Percentiles rank a stretch among this genome's conserved stretches.
Evolutionary conservation across 1,140 invertebrate genomes (phyloP).

Genomic region (Drosophila lini): DNA sequence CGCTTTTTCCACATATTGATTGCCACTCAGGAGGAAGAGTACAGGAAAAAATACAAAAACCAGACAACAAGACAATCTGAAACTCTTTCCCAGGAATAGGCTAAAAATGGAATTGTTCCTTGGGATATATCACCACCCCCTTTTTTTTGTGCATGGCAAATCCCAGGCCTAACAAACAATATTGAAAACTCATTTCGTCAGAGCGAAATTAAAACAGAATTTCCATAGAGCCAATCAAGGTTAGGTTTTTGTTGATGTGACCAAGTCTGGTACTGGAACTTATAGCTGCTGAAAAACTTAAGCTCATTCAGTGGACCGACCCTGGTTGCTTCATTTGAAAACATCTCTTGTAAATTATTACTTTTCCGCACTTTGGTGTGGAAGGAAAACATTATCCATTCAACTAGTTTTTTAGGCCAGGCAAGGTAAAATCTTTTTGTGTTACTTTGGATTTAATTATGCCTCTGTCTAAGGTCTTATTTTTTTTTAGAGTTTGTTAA

Average conservation of each 20-base stretch:
- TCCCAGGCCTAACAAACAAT: conserved; percentile 22
- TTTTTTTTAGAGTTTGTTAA: conserved; percentile 27
- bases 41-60: conserved; percentile 1
- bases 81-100: conserved; percentile 10
- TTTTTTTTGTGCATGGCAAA: conserved; percentile 8
- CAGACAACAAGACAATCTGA: conserved; percentile 17
- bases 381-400: conserved; percentile 49
- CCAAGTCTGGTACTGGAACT: conserved; percentile 25
- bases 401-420: conserved; percentile 44
- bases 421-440: conserved; percentile 40
- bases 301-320: conserved; percentile 1
- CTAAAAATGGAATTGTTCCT: conserved; percentile 32
- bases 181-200: conserved; percentile 67
- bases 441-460: conserved; percentile 44
- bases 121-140: not conserved
- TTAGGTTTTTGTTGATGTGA: conserved; percentile 2
- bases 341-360: conserved; percentile 32
- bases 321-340: conserved; percentile 20
- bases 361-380: conserved; percentile 38
- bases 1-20: conserved; percentile 53
- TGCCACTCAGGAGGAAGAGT: conserved; percentile 40
- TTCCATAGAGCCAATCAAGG: conserved; percentile 23
- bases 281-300: conserved; percentile 10
- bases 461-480: conserved; percentile 34
- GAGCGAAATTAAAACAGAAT: conserved; percentile 41